Evolutionary conservation across 2,113 vertebrate genomes (phyloP).

Genomic region (Jacana jacana): DNA sequence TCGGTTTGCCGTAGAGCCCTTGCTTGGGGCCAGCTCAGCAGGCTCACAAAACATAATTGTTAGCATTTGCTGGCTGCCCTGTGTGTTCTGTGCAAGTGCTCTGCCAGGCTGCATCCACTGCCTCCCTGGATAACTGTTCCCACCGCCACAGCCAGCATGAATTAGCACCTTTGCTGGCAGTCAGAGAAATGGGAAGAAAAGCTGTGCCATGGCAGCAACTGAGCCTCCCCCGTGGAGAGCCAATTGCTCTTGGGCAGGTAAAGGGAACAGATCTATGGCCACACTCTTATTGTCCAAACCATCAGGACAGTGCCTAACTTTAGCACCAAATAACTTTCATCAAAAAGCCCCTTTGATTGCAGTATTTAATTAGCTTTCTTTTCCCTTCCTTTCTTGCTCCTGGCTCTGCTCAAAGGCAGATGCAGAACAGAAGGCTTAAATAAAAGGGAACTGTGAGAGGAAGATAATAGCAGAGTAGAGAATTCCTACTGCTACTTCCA

Average conservation of each 20-base stretch:
- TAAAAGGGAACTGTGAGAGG: background rate
- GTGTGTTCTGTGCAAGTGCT: background rate
- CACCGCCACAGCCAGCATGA: background rate
- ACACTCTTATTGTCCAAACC: background rate
- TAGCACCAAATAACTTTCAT: background rate
- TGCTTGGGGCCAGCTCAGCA: background rate
- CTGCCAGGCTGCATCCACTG: background rate
- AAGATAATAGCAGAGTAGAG: background rate
- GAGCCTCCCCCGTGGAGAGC: background rate
- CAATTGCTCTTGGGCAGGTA: background rate
- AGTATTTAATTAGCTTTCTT: background rate
- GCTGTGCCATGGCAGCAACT: background rate
- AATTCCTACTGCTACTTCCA: background rate
- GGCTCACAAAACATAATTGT: background rate
- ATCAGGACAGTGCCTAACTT: background rate
- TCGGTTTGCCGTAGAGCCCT: background rate
- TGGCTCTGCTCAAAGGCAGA: background rate
- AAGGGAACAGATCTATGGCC: background rate
- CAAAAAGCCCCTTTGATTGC: background rate
- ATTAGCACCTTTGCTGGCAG: background rate
- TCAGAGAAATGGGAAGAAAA: background rate
- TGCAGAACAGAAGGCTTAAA: background rate
- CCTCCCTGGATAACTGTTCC: background rate
- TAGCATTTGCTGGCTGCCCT: background rate
- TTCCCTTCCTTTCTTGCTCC: background rate